phyloP scores from a whole-genome alignment of 2,797 vertebrate genomes.

The Caiman crocodilus region DNA sequence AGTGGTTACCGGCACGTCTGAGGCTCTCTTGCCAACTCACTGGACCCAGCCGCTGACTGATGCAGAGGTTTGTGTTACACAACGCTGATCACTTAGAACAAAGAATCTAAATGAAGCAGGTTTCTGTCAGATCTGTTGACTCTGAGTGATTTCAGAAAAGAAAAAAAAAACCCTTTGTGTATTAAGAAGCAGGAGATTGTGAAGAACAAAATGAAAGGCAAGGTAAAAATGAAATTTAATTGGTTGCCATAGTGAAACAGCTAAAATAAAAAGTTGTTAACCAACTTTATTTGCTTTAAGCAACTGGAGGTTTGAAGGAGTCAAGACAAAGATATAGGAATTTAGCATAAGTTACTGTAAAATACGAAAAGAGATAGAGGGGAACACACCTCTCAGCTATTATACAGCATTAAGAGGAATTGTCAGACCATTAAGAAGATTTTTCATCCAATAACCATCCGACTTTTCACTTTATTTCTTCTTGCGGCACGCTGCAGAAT shows the following conservation, averaged over 20 bases:
- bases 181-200: not conserved
- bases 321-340: not conserved
- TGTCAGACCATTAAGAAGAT: not conserved
- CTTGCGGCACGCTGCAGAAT: not conserved
- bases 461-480: not conserved
- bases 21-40: too few relatives aligned
- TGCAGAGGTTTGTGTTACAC: too few relatives aligned
- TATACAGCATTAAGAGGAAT: accelerated
- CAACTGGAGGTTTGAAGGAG: not conserved
- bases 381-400: accelerated
- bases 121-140: too few relatives aligned
- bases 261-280: not conserved
- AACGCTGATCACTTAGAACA: too few relatives aligned
- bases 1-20: too few relatives aligned
- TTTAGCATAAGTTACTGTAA: not conserved
- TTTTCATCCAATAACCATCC: not conserved
- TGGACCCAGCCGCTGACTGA: too few relatives aligned
- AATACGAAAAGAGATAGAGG: not conserved
- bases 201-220: not conserved
- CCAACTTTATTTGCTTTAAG: not conserved
- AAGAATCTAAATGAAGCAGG: too few relatives aligned
- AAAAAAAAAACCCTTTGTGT: too few relatives aligned
- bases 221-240: not conserved
- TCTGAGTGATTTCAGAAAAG: too few relatives aligned
- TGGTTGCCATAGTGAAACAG: not conserved